Percentiles rank a stretch among this genome's conserved stretches.
These are phyloP conservation scores for Gyrodactylus bullatarudis DNA, from an alignment of 1,140 invertebrate genomes.

Conservation along the genomic window DNA sequence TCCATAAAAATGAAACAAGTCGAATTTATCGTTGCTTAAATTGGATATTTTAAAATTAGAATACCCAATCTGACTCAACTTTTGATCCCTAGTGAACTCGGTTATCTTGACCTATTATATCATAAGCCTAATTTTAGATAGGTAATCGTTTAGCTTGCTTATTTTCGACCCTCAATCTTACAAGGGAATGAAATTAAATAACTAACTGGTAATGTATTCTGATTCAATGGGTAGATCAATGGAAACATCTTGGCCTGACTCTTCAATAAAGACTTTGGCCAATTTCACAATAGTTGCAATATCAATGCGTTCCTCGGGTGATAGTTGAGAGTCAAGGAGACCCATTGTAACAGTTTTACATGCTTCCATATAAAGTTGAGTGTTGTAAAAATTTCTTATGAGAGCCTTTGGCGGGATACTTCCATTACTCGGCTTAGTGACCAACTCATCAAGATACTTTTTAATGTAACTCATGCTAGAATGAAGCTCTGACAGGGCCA, in stretches of 20 bases:
- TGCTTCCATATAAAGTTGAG: not conserved
- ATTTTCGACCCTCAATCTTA: too few relatives aligned
- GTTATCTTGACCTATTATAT: too few relatives aligned
- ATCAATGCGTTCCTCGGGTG: not conserved
- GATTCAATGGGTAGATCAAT: not conserved
- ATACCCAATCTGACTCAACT: too few relatives aligned
- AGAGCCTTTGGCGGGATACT: not conserved
- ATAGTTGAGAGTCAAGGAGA: not conserved
- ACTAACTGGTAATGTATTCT: not conserved
- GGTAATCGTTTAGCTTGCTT: too few relatives aligned
- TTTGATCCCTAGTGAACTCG: too few relatives aligned
- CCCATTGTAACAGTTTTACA: not conserved
- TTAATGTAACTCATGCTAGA: not conserved
- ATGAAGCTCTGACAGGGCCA: not conserved
- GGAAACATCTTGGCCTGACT: not conserved
- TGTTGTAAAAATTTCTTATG: not conserved
- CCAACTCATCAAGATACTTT: not conserved
- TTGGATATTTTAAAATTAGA: too few relatives aligned
- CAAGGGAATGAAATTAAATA: too few relatives aligned
- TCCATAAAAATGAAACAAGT: too few relatives aligned
- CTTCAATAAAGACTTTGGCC: not conserved
- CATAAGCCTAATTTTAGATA: too few relatives aligned
- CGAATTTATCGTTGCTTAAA: too few relatives aligned
- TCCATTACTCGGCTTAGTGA: not conserved
- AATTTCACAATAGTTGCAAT: not conserved